These are phyloP conservation scores for Nautilus pompilius DNA, from an alignment of 1,140 invertebrate species.

Conservation along the genomic window DNA sequence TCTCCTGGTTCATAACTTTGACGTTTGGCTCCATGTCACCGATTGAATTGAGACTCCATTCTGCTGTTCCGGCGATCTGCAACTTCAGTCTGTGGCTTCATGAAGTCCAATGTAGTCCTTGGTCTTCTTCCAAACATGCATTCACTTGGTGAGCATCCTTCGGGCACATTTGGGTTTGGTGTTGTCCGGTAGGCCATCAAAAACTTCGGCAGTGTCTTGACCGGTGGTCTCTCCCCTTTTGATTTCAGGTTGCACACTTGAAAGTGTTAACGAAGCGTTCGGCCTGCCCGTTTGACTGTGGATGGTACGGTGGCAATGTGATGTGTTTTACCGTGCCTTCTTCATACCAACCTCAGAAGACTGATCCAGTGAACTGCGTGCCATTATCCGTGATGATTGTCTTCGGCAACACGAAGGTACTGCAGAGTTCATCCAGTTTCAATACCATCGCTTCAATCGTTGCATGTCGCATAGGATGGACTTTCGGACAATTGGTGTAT, in stretches of 20 bases:
- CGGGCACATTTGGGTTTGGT: too few species aligned
- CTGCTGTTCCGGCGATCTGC: too few species aligned
- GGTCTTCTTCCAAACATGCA: too few species aligned
- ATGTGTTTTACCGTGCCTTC: constrained; percentile 49
- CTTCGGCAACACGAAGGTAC: constrained; percentile 48
- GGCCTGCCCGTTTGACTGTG: constrained; percentile 37
- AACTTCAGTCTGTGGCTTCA: too few species aligned
- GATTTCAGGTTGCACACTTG: constrained; percentile 11
- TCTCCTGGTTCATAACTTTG: too few species aligned
- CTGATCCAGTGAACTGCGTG: constrained; percentile 50
- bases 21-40: too few species aligned
- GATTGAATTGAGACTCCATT: too few species aligned
- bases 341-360: constrained; percentile 51
- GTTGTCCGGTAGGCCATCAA: too few species aligned
- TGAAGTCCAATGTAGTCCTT: too few species aligned
- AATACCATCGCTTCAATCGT: constrained; percentile 13
- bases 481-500: constrained; percentile 21
- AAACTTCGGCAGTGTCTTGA: too few species aligned
- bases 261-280: constrained; percentile 25
- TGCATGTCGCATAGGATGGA: constrained; percentile 14
- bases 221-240: too few species aligned
- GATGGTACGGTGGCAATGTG: constrained; percentile 34
- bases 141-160: too few species aligned
- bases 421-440: constrained; percentile 28
- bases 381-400: constrained; percentile 55